These are phyloP conservation scores for Hydropsyche tenuis DNA, from an alignment of 1,140 invertebrate species.

Conservation along the genomic window DNA sequence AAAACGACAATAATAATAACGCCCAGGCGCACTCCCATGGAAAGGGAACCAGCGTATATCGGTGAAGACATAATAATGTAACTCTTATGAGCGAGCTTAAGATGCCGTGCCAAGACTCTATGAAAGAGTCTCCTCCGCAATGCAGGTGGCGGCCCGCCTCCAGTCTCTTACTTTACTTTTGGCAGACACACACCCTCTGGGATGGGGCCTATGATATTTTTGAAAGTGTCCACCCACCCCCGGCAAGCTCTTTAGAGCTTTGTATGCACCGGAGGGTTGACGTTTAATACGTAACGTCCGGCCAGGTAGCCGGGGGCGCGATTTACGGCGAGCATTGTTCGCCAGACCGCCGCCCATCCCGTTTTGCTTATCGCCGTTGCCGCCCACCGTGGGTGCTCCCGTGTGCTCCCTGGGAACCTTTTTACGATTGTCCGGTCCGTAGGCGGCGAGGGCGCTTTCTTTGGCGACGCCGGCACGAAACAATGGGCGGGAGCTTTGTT, in stretches of 20 bases:
- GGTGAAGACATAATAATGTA: constrained; percentile 52
- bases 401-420: neutral
- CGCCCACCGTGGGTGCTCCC: too few species aligned
- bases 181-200: constrained; percentile 37
- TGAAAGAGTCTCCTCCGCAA: constrained; percentile 50
- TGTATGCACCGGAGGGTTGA: constrained; percentile 48
- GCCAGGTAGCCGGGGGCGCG: constrained; percentile 30
- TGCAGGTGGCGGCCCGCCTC: constrained; percentile 46
- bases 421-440: constrained; percentile 6
- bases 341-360: constrained; percentile 16
- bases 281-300: constrained; percentile 47
- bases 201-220: constrained; percentile 48
- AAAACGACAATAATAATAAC: constrained; percentile 33
- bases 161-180: constrained; percentile 43
- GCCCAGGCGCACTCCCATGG: neutral
- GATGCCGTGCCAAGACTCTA: constrained; percentile 50
- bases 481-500: neutral
- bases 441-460: neutral
- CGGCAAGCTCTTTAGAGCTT: constrained; percentile 28
- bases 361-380: constrained; percentile 23
- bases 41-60: constrained; percentile 45
- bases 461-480: neutral
- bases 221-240: constrained; percentile 44
- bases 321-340: constrained; percentile 33
- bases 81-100: constrained; percentile 51